Base-by-base conservation (phyloP, 1,140 invertebrate genomes). In the Panagrolaimus sp. region DNA sequence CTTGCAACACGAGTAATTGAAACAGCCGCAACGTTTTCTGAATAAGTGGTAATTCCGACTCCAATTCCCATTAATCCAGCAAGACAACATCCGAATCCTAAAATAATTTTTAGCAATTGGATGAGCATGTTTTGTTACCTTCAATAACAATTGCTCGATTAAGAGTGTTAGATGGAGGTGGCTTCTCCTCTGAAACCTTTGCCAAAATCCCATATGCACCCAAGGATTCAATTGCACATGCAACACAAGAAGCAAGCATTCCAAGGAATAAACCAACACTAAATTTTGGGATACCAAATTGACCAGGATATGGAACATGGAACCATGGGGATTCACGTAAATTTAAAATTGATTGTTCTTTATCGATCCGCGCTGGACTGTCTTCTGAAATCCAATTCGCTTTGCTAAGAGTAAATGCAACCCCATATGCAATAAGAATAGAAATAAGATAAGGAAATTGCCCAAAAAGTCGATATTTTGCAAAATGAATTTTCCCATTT, bases 221-320 rank as follows among this genome's bases (percentile, higher is more conserved):
- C 8, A 84, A 74, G 3, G 82, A 82, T 69, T 84, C 84, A n/a
- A 84, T 66, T 14, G 83, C 71, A 0, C 81, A 83, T 0, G 78
- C 63, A 9, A 83, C 46, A 10, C 77, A 78, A 4, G 83, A 76
- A 3, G 79, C 73, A 14, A 78, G 17, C 58, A 83, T 83, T n/a
- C 80, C 83, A 6, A 83, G 63, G 45, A 81, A 78, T 26, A 82
- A 72, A 1, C 79, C 79, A 10, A 70, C 45, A 52, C 73, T 76
- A 48, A 84, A 69, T 7, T 69, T 74, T 0, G 82, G 83, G 6
- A 71, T 28, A 47, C 84, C 83, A 64, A 80, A 84, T 72, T 80
- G 80, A 68, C 82, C 68, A 0, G 68, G 68, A 63, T 72, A 72
- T 4, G 67, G 71, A 43, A 74, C 15, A 24, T 68, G 55, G n/a